Conservation (phyloP, 1,140 invertebrate species). For the Ceratitis capitata region DNA sequence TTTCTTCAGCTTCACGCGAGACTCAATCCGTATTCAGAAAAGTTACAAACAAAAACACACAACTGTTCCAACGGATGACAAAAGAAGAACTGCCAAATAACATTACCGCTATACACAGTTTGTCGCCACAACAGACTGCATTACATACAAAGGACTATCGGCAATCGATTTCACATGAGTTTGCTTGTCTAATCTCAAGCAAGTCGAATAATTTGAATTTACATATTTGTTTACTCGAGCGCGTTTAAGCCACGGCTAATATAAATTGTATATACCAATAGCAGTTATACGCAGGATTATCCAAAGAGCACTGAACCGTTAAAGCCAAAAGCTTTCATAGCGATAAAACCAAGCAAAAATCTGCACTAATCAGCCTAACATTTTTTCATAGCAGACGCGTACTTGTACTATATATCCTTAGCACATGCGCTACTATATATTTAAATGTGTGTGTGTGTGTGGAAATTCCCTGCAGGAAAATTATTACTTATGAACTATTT, state of each 20-base stretch:
- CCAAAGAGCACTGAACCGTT: background rate
- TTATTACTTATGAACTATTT: too few relatives aligned
- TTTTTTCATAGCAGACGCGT: too few relatives aligned
- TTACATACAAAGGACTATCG: background rate
- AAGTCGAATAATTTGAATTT: background rate
- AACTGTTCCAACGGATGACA: background rate
- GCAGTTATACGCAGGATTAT: background rate
- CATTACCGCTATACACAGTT: background rate
- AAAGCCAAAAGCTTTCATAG: background rate
- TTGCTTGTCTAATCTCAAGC: background rate
- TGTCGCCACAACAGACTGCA: background rate
- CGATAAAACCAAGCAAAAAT: background rate
- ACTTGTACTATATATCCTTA: too few relatives aligned
- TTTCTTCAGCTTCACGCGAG: background rate
- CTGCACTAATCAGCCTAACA: background rate
- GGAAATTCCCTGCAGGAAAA: too few relatives aligned
- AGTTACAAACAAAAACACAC: background rate
- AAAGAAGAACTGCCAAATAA: background rate
- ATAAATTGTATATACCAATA: background rate
- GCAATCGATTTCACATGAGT: background rate
- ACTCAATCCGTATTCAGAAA: too few relatives aligned
- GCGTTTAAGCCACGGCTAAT: background rate
- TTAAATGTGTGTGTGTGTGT: background rate
- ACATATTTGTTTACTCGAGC: background rate
- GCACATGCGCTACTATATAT: background rate